Evolutionary conservation across 2,888 invertebrate genomes (phyloP), one percentile per base, ranked within the genome.

Genomic region (Silvanus unidentatus): DNA sequence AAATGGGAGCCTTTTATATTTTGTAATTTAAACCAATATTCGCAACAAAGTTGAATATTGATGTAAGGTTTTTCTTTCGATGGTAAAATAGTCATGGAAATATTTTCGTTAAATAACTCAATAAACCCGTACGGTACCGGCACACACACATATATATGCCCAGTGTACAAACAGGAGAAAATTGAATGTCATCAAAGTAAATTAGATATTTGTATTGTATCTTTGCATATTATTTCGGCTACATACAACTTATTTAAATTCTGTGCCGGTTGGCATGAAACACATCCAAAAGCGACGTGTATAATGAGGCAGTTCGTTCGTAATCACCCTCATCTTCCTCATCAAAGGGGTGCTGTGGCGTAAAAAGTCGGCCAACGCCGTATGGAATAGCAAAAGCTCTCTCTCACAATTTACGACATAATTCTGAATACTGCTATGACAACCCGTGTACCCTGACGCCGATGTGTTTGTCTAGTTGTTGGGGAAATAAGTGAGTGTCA

Each of bases 391-490:
- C 42, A 16, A 22, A 37, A 22, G 16, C 38, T 16, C 16, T 5
- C n/a, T 27, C 39, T 10, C 39, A 6, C 32, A 32, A n/a, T 32
- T n/a, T 41, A 40, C 34, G 40, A 34, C 44, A 16, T 32, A 10
- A 32, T 5, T 5, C n/a, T 29, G 37, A 42, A 45, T 45, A 30
- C 36, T 32, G n/a, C 32, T n/a, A 32, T 12, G 32, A 32, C 32
- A 32, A 32, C n/a, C 4, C 32, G 32, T 9, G 34, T 12, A 8
- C 22, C n/a, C n/a, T n/a, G 43, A 22, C 44, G 38, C 42, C 47
- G 52, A 52, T 50, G 52, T 43, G 48, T 53, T 54, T 55, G 54
- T 54, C 22, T 22, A 22, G 52, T 54, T 50, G 44, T 40, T 48
- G 42, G 40, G 46, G 22, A 8, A 22, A 53, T 50, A 50, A 54